Conservation (phyloP, 2,888 invertebrate genomes). For the Cantharis rustica region DNA sequence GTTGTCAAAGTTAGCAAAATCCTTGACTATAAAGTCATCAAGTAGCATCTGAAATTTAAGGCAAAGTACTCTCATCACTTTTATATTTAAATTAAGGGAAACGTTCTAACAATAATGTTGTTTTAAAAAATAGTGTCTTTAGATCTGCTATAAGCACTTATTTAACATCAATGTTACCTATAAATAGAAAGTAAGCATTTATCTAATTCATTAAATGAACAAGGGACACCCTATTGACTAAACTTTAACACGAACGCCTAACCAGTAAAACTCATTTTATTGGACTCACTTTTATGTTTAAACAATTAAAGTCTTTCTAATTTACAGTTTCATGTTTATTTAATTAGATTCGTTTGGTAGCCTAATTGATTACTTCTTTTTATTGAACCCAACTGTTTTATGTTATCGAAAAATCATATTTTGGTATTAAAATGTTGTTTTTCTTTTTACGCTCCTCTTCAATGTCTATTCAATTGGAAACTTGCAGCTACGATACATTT, state of each 20-base stretch:
- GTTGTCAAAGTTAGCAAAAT: conserved; percentile 28
- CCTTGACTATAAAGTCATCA: conserved; percentile 27
- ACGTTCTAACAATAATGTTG: neutral
- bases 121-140: neutral
- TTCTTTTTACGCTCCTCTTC: too few relatives aligned
- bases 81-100: neutral
- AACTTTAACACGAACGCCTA: neutral
- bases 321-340: neutral
- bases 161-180: neutral
- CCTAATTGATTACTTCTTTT: neutral
- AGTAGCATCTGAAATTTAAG: conserved; percentile 19
- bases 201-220: neutral
- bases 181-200: neutral
- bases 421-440: too few relatives aligned
- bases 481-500: too few relatives aligned
- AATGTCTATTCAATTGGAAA: too few relatives aligned
- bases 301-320: neutral
- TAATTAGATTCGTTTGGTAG: neutral
- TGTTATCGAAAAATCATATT: neutral
- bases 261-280: neutral
- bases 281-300: neutral
- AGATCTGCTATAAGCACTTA: neutral
- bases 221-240: neutral
- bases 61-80: neutral
- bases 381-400: neutral